Conservation (phyloP, 2,888 invertebrate species). For the Ligdia adustata region DNA sequence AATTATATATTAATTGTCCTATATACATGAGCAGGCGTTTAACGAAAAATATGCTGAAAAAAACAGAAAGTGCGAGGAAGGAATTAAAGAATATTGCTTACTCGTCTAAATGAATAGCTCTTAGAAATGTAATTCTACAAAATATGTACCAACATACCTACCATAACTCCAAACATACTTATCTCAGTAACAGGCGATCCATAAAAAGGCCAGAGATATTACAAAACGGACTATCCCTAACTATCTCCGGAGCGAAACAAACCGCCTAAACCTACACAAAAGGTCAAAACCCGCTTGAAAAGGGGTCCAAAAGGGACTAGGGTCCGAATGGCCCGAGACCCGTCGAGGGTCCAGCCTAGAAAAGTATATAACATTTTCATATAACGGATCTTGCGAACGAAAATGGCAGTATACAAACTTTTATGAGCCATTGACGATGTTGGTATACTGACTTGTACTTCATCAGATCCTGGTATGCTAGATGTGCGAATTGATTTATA, state of each 20-base stretch:
- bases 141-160: background rate
- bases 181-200: constrained; percentile 20
- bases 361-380: constrained; percentile 75
- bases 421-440: too few species aligned
- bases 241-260: constrained; percentile 52
- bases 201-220: constrained; percentile 25
- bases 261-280: constrained; percentile 63
- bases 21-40: too few species aligned
- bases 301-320: constrained; percentile 52
- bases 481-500: too few species aligned
- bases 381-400: constrained; percentile 20
- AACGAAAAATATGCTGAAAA: too few species aligned
- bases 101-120: too few species aligned
- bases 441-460: too few species aligned
- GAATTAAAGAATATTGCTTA: too few species aligned
- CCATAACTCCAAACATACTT: constrained; percentile 19
- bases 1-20: too few species aligned
- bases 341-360: constrained; percentile 69
- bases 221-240: constrained; percentile 25
- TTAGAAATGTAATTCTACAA: too few species aligned
- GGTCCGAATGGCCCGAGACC: constrained; percentile 20
- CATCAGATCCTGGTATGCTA: too few species aligned
- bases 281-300: constrained; percentile 72
- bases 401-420: background rate
- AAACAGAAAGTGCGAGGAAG: too few species aligned